Base-by-base conservation (phyloP, 2,888 invertebrate genomes). In the Acleris sparsana region DNA sequence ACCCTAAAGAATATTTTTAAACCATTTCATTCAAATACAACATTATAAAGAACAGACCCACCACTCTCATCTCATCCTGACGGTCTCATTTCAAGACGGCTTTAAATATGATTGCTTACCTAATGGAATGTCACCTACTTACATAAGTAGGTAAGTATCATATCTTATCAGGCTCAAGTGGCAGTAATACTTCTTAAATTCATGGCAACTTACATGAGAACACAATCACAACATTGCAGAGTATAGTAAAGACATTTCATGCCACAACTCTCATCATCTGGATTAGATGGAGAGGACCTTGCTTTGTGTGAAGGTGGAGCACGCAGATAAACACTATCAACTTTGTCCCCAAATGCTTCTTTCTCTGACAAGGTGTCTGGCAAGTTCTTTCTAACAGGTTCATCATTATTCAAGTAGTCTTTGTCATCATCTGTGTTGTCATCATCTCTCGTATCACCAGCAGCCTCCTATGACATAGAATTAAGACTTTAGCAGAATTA, bases 221-320 rank as follows among this genome's bases (percentile, higher is more conserved):
- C 91, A 83, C 95, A 95, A 74, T 94, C 94, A 84, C 95, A 95
- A 76, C 95, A 95, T 78, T 94, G 93, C 74, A 95, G 86, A 2
- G 94, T 93, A 73, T 94, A 94, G 75, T 94, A 94, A 18, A 95
- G 85, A 75, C 95, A 95, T 76, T 93, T 93, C 16, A 95, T 91
- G 62, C 93, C 90, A 73, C 95, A 95, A 58, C 89, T 90, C 69
- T 94, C 94, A 18, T 94, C 94, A 67, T 94, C 93, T 4, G 83
- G 80, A 1, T 80, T 78, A 59, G 89, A 80, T 0, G 79, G 71
- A 9, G 73, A 73, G 0, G 87, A 83, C 4, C 79, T 75, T 2
- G 81, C 71, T 63, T 89, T 88, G 44, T 84, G 82, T 2, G 80
- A 70, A 1, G 86, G 82, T 1, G 81, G 81, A 16, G 84, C 81